Evolutionary conservation across 2,797 vertebrate species (phyloP).

Genomic region (Cryptoprocta ferox): DNA sequence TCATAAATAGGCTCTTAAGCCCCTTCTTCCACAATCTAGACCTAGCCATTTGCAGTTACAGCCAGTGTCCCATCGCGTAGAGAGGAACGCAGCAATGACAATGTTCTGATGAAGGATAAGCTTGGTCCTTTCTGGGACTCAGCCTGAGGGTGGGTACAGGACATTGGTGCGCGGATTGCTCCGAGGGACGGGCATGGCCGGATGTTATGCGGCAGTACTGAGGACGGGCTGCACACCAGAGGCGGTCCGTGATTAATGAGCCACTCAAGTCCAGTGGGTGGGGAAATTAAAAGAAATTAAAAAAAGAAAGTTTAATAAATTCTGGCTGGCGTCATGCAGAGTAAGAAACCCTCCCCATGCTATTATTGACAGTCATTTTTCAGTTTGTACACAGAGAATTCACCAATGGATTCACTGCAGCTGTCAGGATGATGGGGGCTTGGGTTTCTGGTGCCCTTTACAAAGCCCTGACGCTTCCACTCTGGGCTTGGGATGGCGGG

Average conservation of each 20-base stretch:
- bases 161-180: neutral
- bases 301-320: slow-evolving; percentile 73
- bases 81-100: neutral
- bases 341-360: neutral
- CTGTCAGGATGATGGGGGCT: too few species aligned
- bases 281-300: slow-evolving; percentile 74
- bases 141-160: neutral
- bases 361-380: slow-evolving; percentile 2
- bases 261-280: neutral
- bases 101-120: neutral
- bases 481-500: neutral
- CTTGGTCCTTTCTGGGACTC: neutral
- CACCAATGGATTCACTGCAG: neutral
- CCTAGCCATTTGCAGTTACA: neutral
- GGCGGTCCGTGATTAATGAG: slow-evolving; percentile 52
- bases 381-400: neutral
- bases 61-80: accelerated
- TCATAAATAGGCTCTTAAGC: neutral
- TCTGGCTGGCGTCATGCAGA: neutral
- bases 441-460: neutral
- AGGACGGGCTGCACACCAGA: neutral
- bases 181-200: neutral
- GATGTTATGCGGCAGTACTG: neutral
- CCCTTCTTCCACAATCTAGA: neutral
- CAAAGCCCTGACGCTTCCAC: neutral